phyloP scores from a whole-genome alignment of 2,888 invertebrate species.

The Epinotia bilunana region DNA sequence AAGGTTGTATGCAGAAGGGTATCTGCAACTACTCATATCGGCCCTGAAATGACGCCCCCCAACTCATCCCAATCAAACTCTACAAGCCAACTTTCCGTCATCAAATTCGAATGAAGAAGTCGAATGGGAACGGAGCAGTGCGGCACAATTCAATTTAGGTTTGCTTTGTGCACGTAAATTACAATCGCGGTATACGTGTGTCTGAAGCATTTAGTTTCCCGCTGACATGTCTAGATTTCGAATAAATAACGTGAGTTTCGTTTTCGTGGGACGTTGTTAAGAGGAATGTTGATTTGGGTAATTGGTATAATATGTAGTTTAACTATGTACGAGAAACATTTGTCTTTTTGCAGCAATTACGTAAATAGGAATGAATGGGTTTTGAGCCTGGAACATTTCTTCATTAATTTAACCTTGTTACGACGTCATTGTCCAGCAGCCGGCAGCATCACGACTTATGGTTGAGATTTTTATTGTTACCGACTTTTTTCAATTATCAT shows the following conservation, averaged over 20 bases:
- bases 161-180: conserved; percentile 42
- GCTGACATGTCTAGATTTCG: conserved; percentile 23
- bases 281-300: too few relatives aligned
- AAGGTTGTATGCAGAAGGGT: too few relatives aligned
- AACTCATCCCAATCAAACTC: background rate
- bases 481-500: too few relatives aligned
- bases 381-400: too few relatives aligned
- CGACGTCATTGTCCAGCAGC: too few relatives aligned
- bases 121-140: conserved; percentile 16
- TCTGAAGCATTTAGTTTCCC: conserved; percentile 20
- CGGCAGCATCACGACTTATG: too few relatives aligned
- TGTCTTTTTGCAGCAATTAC: too few relatives aligned
- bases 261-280: background rate
- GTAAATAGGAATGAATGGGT: too few relatives aligned
- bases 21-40: background rate
- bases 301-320: too few relatives aligned
- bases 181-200: conserved; percentile 19
- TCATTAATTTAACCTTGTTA: too few relatives aligned
- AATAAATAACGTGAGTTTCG: conserved; percentile 15
- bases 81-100: background rate
- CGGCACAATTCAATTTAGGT: conserved; percentile 37
- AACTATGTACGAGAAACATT: too few relatives aligned
- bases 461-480: too few relatives aligned
- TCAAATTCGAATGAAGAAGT: background rate
- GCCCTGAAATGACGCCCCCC: background rate